Base-by-base conservation (phyloP, 2,797 vertebrate genomes). In the Myotis vivesi region DNA sequence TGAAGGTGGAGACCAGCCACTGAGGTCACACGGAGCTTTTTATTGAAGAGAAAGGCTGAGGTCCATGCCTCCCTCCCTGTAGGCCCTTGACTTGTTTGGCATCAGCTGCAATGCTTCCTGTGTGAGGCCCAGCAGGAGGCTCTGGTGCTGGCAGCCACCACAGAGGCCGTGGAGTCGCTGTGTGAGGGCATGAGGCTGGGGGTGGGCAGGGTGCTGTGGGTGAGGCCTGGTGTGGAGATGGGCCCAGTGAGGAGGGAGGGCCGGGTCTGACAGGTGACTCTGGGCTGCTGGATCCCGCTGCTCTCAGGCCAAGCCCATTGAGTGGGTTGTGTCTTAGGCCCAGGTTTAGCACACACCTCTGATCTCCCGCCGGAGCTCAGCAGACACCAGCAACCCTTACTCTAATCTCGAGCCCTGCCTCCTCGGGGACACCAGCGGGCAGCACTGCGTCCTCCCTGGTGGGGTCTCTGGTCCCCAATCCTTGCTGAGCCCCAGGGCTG, bases 21-120 rank as follows among this genome's bases (percentile, higher is more conserved):
- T 0, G 9, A 72, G 73, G 86, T n/a, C 2, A 13, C 77, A 66
- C 46, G 66, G 55, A 51, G 17, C 49, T 71, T 72, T 95, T 94
- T 89, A 96, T 92, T 95, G 23, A 25, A 33, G 16, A 73, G 53
- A 16, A 44, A 41, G 38, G 77, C 20, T 4, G 33, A 25, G 41
- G 25, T 23, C n/a, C n/a, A 22, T 0, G 19, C 22, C 30, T n/a
- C 57, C 59, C 41, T 66, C 20, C 33, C 53, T 1, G 46, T 5
- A 28, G 57, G 33, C 46, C 71, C 36, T 41, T 7, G 8, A 33
- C 25, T 28, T 0, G 11, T 38, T 12, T 44, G 69, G 36, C 44
- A 19, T 19, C 17, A 33, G 66, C 3, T 5, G 17, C 25, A 6
- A 0, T 0, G 73, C 41, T n/a, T 62, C 73, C 6, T 12, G 33